Evolutionary conservation across 2,888 invertebrate species (phyloP).

Genomic region (Latheticus oryzae): DNA sequence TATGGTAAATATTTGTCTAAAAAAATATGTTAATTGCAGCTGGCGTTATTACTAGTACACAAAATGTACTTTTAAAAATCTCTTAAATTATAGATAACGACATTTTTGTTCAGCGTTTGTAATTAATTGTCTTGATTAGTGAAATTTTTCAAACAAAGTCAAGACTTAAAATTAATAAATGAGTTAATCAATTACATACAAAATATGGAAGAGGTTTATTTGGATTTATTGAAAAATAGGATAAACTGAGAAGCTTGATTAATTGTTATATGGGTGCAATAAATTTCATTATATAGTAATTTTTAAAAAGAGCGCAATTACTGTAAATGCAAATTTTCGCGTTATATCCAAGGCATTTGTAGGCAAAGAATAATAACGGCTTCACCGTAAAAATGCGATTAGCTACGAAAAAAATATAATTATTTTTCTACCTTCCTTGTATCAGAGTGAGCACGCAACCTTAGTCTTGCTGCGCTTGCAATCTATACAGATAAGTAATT

Average conservation of each 20-base stretch:
- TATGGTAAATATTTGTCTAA: conserved; percentile 31
- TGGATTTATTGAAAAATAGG: conserved; percentile 37
- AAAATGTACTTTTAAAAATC: conserved; percentile 12
- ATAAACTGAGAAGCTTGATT: conserved; percentile 36
- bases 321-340: conserved; percentile 38
- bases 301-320: conserved; percentile 34
- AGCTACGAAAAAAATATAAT: conserved; percentile 47
- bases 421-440: conserved; percentile 50
- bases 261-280: conserved; percentile 36
- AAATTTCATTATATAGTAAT: conserved; percentile 33
- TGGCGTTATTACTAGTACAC: neutral
- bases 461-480: conserved; percentile 40
- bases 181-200: conserved; percentile 37
- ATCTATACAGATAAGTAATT: conserved; percentile 48
- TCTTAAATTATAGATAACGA: conserved; percentile 7
- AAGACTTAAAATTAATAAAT: conserved; percentile 36
- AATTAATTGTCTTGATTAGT: conserved; percentile 32
- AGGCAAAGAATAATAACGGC: conserved; percentile 42
- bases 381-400: conserved; percentile 47
- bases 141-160: conserved; percentile 27
- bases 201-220: conserved; percentile 38
- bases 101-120: conserved; percentile 6
- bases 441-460: conserved; percentile 45
- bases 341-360: conserved; percentile 31
- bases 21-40: conserved; percentile 16